Percentiles rank a stretch among this genome's conserved stretches.
phyloP scores from a whole-genome alignment of 2,888 invertebrate species.

The Megalurothrips usitatus region DNA sequence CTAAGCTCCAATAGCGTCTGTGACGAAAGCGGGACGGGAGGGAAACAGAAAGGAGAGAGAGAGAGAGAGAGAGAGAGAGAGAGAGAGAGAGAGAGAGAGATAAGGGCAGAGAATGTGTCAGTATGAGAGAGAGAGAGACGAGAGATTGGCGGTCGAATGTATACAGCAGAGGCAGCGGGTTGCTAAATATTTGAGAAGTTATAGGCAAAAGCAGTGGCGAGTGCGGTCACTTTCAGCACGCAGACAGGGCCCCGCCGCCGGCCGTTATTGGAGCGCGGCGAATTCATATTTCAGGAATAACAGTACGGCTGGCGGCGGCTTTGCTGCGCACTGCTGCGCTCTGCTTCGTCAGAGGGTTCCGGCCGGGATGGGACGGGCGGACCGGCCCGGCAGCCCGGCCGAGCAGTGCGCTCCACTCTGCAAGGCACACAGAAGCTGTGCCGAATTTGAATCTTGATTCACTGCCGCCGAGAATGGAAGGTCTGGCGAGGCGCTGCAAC shows the following conservation, averaged over 20 bases:
- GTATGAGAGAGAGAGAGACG: not conserved
- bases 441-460: conserved; percentile 1
- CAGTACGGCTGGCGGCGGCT: too few relatives aligned
- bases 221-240: too few relatives aligned
- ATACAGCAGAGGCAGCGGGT: too few relatives aligned
- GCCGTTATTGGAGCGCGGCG: not conserved
- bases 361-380: too few relatives aligned
- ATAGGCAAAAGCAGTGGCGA: too few relatives aligned
- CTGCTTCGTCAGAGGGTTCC: too few relatives aligned
- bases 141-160: too few relatives aligned
- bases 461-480: not conserved
- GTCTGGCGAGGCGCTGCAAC: too few relatives aligned
- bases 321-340: too few relatives aligned
- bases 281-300: conserved; percentile 18
- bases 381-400: not conserved
- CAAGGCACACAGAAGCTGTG: not conserved
- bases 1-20: too few relatives aligned
- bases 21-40: too few relatives aligned
- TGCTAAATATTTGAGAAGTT: too few relatives aligned
- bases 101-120: not conserved
- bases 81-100: not conserved
- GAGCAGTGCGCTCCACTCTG: not conserved
- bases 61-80: not conserved
- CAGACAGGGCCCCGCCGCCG: not conserved
- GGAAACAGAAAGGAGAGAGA: not conserved